These are phyloP conservation scores for Umimayanthus chanpuru DNA, from an alignment of 92 coral and sea anemone species.

Conservation along the genomic window DNA sequence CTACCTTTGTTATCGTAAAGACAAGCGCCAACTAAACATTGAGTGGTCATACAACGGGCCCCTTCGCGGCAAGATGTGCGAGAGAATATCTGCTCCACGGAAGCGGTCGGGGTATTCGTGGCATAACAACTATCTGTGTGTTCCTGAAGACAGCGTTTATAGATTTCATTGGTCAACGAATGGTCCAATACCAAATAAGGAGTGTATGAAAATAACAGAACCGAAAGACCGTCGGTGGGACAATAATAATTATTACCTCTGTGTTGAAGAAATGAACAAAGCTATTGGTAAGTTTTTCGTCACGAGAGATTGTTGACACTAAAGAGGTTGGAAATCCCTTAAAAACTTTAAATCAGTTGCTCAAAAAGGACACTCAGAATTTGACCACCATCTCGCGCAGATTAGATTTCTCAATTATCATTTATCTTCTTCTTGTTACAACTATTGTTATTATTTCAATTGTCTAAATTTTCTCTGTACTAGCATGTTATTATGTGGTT, in stretches of 20 bases:
- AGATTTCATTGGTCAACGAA: constrained; percentile 76
- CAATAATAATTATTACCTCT: constrained; percentile 61
- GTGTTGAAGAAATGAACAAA: constrained; percentile 68
- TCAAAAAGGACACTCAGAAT: too few species aligned
- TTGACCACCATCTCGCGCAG: too few species aligned
- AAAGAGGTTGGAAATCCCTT: too few species aligned
- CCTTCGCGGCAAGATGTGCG: constrained; percentile 61
- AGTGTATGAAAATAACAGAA: constrained; percentile 72
- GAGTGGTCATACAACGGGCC: constrained; percentile 70
- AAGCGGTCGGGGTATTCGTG: constrained; percentile 51
- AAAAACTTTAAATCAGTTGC: too few species aligned
- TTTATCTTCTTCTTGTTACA: too few species aligned
- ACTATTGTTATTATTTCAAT: too few species aligned
- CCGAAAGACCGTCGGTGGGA: constrained; percentile 72
- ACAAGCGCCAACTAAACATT: constrained; percentile 61
- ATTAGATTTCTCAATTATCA: too few species aligned
- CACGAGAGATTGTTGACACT: background rate
- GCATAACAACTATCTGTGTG: constrained; percentile 69
- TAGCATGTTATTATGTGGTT: too few species aligned
- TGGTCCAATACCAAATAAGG: constrained; percentile 56
- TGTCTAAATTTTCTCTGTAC: too few species aligned
- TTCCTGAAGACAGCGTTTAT: constrained; percentile 79
- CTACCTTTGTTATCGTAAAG: constrained; percentile 79
- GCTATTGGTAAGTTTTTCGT: constrained; percentile 62
- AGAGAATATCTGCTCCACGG: constrained; percentile 56